These are phyloP conservation scores for Microcebus tavaratra DNA, from an alignment of 2,113 vertebrate genomes.

Conservation along the genomic window DNA sequence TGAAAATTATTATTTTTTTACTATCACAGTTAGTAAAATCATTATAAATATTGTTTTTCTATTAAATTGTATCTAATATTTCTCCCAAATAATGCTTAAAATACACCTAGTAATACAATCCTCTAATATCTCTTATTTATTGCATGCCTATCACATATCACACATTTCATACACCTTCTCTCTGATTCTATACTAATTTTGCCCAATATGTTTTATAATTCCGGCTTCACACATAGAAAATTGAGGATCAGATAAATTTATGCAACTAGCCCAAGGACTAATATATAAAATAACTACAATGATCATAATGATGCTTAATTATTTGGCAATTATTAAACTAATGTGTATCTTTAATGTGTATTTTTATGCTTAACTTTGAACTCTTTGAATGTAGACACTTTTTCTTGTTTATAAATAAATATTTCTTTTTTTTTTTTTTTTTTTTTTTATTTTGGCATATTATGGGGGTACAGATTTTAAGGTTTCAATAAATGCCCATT, in stretches of 20 bases:
- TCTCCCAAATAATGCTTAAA: background rate
- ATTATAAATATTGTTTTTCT: background rate
- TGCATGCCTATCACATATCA: background rate
- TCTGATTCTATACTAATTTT: background rate
- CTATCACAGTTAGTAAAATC: background rate
- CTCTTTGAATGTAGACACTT: background rate
- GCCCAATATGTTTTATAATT: background rate
- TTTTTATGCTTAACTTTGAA: background rate
- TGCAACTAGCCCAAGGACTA: background rate
- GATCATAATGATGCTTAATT: background rate
- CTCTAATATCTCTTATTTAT: background rate
- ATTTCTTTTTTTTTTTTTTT: no score
- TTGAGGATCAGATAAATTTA: background rate
- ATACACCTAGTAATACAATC: background rate
- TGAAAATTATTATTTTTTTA: background rate
- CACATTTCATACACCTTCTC: background rate
- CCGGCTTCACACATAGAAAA: background rate
- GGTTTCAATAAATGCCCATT: no score
- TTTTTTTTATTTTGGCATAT: no score
- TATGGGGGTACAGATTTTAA: no score
- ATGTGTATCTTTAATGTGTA: background rate
- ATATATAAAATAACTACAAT: background rate
- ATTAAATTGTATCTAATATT: background rate
- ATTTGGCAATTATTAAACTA: background rate
- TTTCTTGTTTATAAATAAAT: background rate